Conservation (phyloP, 1,140 invertebrate species). For the Diachasma alloeum region DNA sequence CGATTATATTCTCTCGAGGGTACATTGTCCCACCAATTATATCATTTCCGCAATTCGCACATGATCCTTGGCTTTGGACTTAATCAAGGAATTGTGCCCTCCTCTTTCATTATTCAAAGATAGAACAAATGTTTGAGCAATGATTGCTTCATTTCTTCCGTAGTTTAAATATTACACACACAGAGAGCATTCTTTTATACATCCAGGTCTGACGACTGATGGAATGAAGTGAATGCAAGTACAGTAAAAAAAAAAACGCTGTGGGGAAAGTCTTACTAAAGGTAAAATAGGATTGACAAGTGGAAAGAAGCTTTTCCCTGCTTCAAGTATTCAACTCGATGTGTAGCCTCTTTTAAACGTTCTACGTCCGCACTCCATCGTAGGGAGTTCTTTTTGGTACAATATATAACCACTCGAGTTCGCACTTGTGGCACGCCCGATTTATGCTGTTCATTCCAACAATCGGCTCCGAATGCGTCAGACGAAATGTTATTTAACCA, state of each 20-base stretch:
- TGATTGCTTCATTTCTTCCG: too few relatives aligned
- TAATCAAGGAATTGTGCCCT: too few relatives aligned
- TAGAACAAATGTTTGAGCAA: too few relatives aligned
- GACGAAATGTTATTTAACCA: neutral
- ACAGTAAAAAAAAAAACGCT: neutral
- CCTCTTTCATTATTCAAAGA: too few relatives aligned
- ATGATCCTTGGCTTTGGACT: too few relatives aligned
- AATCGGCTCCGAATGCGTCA: neutral
- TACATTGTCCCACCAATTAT: too few relatives aligned
- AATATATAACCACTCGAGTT: neutral
- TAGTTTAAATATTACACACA: neutral
- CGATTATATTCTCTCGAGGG: too few relatives aligned
- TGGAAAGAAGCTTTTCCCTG: constrained; percentile 11
- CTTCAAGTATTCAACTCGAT: neutral
- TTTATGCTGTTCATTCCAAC: neutral
- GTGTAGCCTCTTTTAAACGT: constrained; percentile 1
- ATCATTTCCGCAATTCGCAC: too few relatives aligned
- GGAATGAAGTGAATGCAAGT: neutral
- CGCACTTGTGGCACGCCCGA: neutral
- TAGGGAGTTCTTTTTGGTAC: neutral
- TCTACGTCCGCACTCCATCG: neutral
- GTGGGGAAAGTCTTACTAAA: neutral
- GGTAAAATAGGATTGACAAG: constrained; percentile 9
- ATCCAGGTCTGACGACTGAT: neutral
- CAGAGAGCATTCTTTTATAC: neutral